These are phyloP conservation scores for Podarcis lilfordi DNA, from an alignment of 2,797 vertebrate species.

Conservation along the genomic window DNA sequence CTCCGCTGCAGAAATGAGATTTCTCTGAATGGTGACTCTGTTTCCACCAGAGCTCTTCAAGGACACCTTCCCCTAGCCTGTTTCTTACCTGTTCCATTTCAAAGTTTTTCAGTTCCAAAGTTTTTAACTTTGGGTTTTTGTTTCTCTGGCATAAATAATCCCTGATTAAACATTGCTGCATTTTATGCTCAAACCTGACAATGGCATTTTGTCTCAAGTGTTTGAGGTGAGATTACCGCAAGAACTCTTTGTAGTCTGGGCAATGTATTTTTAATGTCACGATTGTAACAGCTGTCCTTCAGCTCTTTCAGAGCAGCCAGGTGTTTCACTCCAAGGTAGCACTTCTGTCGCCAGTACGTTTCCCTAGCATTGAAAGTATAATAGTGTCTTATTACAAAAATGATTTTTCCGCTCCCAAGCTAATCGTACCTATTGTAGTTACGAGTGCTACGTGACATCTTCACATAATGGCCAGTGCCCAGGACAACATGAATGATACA, in stretches of 20 bases:
- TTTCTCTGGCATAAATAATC: neutral
- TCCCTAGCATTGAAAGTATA: neutral
- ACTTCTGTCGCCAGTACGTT: neutral
- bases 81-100: fast-evolving
- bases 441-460: neutral
- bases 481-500: neutral
- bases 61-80: neutral
- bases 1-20: neutral
- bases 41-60: neutral
- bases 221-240: neutral
- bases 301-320: neutral
- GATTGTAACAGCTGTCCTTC: neutral
- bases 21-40: conserved; percentile 28
- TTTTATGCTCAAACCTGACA: neutral
- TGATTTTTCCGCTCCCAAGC: neutral
- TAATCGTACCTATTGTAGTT: neutral
- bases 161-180: neutral
- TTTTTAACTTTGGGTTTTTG: neutral
- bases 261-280: neutral
- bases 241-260: neutral
- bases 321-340: neutral
- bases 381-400: neutral
- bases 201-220: neutral
- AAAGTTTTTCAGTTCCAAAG: neutral
- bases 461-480: neutral